Percentiles rank a stretch among this genome's conserved stretches.
phyloP scores from a whole-genome alignment of 2,888 invertebrate genomes.

The Choreutis nemorana region DNA sequence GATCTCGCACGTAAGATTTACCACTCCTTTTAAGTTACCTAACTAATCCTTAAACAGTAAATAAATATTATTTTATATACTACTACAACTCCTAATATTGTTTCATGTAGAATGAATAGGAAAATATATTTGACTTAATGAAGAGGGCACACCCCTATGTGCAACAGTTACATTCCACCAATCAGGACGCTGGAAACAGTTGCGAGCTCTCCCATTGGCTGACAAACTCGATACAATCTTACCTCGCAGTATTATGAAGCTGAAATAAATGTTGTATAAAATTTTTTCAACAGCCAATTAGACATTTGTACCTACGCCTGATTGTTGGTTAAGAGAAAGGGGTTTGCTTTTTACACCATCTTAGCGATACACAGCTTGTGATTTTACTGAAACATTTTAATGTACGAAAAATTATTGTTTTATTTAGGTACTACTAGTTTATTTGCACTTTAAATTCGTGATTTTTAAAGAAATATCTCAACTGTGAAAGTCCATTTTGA shows the following conservation, averaged over 20 bases:
- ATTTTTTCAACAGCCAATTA: too few relatives aligned
- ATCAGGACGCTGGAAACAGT: slow-evolving; percentile 15
- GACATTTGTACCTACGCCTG: too few relatives aligned
- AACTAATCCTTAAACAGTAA: background rate
- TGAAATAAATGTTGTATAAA: too few relatives aligned
- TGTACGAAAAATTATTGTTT: too few relatives aligned
- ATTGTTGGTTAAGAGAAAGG: too few relatives aligned
- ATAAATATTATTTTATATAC: background rate
- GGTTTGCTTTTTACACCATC: too few relatives aligned
- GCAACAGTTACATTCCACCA: slow-evolving; percentile 6
- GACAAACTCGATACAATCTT: slow-evolving; percentile 5
- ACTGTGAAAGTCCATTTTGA: too few relatives aligned
- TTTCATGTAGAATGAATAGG: slow-evolving; percentile 4
- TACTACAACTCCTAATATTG: slow-evolving; percentile 2
- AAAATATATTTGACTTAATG: slow-evolving; percentile 5
- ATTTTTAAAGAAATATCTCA: too few relatives aligned
- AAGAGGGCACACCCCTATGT: slow-evolving; percentile 8
- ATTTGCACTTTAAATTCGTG: too few relatives aligned
- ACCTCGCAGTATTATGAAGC: slow-evolving; percentile 7
- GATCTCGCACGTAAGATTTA: background rate
- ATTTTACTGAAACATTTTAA: too few relatives aligned
- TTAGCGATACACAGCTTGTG: too few relatives aligned
- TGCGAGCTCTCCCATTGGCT: slow-evolving; percentile 16
- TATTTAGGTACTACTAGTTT: too few relatives aligned
- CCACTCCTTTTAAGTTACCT: background rate